phyloP scores from a whole-genome alignment of 2,888 invertebrate species.

The Agrilus cyanescens region DNA sequence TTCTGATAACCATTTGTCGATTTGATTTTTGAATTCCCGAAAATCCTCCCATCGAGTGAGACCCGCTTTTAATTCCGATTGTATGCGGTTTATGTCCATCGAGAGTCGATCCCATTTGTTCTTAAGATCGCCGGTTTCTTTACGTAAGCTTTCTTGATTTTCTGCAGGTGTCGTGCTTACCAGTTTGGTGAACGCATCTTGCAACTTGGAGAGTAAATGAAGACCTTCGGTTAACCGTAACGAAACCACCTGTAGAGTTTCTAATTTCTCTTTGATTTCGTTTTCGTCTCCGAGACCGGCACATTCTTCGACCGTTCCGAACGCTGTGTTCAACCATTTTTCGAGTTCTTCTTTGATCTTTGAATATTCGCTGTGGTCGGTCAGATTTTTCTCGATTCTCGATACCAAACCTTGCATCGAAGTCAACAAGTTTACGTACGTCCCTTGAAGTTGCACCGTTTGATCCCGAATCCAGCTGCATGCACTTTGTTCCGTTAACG shows the following conservation, averaged over 20 bases:
- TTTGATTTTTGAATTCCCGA: constrained; percentile 58
- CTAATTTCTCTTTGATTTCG: constrained; percentile 67
- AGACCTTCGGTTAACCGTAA: constrained; percentile 74
- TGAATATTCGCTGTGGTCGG: constrained; percentile 83
- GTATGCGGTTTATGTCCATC: constrained; percentile 75
- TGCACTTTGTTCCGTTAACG: constrained; percentile 75
- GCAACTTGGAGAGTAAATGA: constrained; percentile 67
- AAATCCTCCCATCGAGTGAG: constrained; percentile 82
- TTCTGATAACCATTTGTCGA: constrained; percentile 68
- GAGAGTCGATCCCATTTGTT: constrained; percentile 86
- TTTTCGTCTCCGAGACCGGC: constrained; percentile 68
- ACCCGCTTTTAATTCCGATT: constrained; percentile 71
- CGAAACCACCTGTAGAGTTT: constrained; percentile 56
- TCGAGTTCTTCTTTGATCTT: constrained; percentile 75
- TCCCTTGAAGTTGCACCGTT: constrained; percentile 71
- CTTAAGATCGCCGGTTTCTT: constrained; percentile 63
- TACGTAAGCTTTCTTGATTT: constrained; percentile 65
- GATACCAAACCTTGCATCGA: constrained; percentile 71
- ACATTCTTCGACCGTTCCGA: constrained; percentile 72
- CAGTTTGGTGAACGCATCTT: constrained; percentile 77
- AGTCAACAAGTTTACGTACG: constrained; percentile 67
- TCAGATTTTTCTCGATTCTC: constrained; percentile 79
- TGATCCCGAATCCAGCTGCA: constrained; percentile 77
- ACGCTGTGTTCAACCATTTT: constrained; percentile 71
- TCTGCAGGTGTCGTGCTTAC: constrained; percentile 70